phyloP scores from a whole-genome alignment of 2,797 vertebrate genomes.

The Poecilia picta region DNA sequence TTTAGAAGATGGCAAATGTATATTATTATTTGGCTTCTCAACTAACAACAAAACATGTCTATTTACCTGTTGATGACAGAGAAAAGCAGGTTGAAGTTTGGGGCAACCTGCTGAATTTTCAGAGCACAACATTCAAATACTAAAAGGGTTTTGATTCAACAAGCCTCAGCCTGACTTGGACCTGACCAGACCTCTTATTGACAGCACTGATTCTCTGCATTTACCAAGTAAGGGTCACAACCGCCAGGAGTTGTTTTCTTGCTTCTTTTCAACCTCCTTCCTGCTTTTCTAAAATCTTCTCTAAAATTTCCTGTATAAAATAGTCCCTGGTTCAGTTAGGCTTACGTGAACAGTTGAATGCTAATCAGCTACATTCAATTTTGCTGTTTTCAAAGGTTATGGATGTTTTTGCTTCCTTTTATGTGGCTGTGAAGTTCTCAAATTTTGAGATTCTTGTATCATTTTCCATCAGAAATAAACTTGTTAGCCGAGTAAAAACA shows the following conservation, averaged over 20 bases:
- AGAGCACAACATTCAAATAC: slow-evolving; percentile 6
- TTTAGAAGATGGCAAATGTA: slow-evolving; percentile 65
- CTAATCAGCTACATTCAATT: background rate
- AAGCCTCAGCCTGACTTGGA: slow-evolving; percentile 24
- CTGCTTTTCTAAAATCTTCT: background rate
- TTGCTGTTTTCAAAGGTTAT: background rate
- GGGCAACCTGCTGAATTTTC: slow-evolving; percentile 12
- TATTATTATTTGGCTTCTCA: slow-evolving; percentile 51
- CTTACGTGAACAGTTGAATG: background rate
- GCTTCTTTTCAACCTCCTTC: background rate
- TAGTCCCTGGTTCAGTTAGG: background rate
- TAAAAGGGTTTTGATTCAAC: slow-evolving; percentile 25
- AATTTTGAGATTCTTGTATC: background rate
- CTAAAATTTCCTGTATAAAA: background rate
- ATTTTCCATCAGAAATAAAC: background rate
- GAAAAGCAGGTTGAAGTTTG: slow-evolving; percentile 33
- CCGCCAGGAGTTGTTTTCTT: background rate
- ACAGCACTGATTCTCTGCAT: slow-evolving; percentile 1
- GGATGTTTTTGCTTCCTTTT: background rate
- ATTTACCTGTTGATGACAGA: slow-evolving; percentile 24
- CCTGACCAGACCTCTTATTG: slow-evolving; percentile 6
- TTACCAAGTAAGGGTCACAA: background rate
- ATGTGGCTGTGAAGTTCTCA: background rate
- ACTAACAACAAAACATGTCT: slow-evolving; percentile 28
- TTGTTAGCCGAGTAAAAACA: background rate